These are phyloP conservation scores for Anabacerthia variegaticeps DNA, from an alignment of 2,797 vertebrate species.

Conservation along the genomic window DNA sequence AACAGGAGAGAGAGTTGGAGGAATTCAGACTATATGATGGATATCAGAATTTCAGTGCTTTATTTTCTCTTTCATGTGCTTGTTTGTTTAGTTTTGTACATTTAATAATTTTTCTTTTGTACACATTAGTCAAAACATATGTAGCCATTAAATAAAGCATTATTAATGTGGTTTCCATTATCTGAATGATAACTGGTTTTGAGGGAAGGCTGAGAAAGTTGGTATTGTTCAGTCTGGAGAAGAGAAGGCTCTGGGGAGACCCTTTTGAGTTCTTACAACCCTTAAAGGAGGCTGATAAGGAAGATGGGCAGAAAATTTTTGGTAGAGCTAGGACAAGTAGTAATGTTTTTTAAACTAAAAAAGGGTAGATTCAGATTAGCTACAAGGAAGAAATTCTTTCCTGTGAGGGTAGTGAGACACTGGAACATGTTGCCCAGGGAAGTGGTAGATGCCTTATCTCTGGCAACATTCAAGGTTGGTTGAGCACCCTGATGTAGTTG, in stretches of 20 bases:
- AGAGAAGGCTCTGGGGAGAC: not conserved
- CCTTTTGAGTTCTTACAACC: not conserved
- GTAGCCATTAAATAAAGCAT: not conserved
- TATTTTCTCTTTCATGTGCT: not conserved
- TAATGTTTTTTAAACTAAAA: not conserved
- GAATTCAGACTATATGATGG: not conserved
- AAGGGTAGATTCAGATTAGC: not conserved
- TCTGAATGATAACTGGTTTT: not conserved
- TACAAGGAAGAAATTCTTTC: not conserved
- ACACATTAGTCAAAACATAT: not conserved
- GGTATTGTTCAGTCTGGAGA: not conserved
- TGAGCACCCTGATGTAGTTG: not conserved
- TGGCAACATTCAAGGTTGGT: not conserved
- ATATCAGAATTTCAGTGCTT: not conserved
- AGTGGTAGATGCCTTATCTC: not conserved
- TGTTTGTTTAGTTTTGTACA: not conserved
- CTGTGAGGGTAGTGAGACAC: not conserved
- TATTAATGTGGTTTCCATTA: not conserved
- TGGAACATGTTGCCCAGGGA: not conserved
- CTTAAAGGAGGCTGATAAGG: not conserved
- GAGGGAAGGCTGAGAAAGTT: not conserved
- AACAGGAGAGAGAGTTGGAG: not conserved
- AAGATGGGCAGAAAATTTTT: not conserved
- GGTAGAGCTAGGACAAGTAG: fast-evolving
- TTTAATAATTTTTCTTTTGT: not conserved